Conservation (phyloP, 2,113 vertebrate genomes). For the Acrocephalus arundinaceus region DNA sequence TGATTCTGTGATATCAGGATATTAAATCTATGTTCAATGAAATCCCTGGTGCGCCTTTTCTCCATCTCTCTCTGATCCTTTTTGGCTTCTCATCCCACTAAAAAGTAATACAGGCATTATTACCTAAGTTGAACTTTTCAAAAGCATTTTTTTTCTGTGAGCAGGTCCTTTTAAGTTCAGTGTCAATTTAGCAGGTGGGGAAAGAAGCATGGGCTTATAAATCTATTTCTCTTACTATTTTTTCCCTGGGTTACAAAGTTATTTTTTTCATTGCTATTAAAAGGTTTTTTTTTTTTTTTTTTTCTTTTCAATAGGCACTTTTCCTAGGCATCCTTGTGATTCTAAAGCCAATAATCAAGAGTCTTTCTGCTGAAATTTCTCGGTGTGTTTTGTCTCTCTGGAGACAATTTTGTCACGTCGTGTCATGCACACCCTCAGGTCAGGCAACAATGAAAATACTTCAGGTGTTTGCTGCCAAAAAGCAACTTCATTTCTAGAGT, state of each 20-base stretch:
- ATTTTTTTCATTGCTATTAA: not conserved
- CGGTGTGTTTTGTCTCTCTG: not conserved
- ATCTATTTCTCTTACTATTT: not conserved
- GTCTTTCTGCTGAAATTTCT: not conserved
- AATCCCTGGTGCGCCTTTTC: not conserved
- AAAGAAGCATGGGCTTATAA: not conserved
- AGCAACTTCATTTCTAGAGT: not conserved
- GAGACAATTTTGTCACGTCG: accelerated
- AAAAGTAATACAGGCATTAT: not conserved
- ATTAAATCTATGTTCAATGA: not conserved
- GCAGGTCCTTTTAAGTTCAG: not conserved
- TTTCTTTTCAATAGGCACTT: not conserved
- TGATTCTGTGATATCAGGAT: not conserved
- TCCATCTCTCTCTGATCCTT: not conserved
- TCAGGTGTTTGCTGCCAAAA: not conserved
- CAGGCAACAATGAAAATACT: not conserved
- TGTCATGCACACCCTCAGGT: not conserved
- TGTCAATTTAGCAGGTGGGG: not conserved
- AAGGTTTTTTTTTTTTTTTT: not conserved
- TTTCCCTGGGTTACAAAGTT: not conserved
- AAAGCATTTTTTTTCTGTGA: not conserved
- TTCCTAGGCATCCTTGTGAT: not conserved
- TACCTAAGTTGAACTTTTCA: not conserved
- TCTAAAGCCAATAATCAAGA: not conserved
- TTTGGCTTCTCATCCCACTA: not conserved